phyloP scores from a whole-genome alignment of 2,113 vertebrate genomes.

The Gnathonemus longibarbis region DNA sequence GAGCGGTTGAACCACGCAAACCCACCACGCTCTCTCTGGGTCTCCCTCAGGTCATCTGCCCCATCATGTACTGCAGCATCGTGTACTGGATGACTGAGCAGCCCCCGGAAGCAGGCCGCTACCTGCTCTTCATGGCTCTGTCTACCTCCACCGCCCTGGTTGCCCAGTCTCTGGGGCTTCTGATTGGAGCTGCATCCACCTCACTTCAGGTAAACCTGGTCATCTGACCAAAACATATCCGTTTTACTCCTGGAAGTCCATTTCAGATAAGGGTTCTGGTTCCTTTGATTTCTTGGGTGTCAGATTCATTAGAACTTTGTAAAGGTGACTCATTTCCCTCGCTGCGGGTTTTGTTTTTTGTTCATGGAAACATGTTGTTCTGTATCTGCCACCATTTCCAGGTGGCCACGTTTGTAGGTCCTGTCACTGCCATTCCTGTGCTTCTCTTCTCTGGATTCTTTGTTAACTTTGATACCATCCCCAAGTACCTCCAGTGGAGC shows the following conservation, averaged over 20 bases:
- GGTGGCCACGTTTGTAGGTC: slow-evolving; percentile 95
- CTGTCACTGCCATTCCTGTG: slow-evolving; percentile 89
- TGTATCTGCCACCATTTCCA: slow-evolving; percentile 35
- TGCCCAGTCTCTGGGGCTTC: slow-evolving; percentile 87
- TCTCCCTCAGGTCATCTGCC: slow-evolving; percentile 76
- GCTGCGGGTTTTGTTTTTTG: neutral
- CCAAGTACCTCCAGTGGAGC: slow-evolving; percentile 94
- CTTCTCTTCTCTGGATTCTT: slow-evolving; percentile 98
- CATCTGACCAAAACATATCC: neutral
- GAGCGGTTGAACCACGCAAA: neutral
- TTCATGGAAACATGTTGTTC: neutral
- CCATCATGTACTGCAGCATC: slow-evolving; percentile 90
- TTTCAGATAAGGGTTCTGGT: neutral
- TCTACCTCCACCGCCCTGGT: slow-evolving; percentile 85
- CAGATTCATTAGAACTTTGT: neutral
- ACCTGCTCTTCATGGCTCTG: slow-evolving; percentile 88
- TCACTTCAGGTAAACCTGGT: slow-evolving; percentile 77
- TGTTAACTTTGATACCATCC: slow-evolving; percentile 97
- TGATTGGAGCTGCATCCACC: slow-evolving; percentile 92
- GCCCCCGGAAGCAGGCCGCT: slow-evolving; percentile 80
- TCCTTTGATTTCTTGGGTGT: neutral
- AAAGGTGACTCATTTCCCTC: neutral
- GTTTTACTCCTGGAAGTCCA: neutral
- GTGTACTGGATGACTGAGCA: slow-evolving; percentile 99
- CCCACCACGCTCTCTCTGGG: neutral